Percentiles rank a stretch among this genome's conserved stretches.
These are phyloP conservation scores for Linurgus olivaceus DNA, from an alignment of 2,797 vertebrate species.

Conservation along the genomic window DNA sequence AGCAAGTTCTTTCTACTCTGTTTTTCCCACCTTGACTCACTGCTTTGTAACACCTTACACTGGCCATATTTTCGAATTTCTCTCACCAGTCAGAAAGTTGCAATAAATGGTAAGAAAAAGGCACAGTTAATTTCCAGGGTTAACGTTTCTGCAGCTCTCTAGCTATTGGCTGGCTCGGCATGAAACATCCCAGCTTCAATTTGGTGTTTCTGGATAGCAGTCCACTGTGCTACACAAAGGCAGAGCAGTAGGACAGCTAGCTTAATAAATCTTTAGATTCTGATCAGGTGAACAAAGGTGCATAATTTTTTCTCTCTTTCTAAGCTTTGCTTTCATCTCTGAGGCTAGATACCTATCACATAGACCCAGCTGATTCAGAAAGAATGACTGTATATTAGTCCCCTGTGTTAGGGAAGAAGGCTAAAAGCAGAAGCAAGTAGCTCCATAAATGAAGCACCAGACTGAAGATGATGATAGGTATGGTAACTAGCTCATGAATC, in stretches of 20 bases:
- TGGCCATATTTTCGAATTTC: background rate
- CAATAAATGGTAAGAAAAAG: background rate
- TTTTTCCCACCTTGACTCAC: background rate
- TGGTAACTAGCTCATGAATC: background rate
- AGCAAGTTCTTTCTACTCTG: background rate
- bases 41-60: background rate
- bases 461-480: background rate
- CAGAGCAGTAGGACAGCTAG: background rate
- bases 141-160: background rate
- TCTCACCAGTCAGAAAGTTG: background rate
- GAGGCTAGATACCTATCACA: background rate
- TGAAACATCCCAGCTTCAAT: accelerated
- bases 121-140: background rate
- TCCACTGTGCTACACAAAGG: background rate
- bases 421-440: background rate
- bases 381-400: background rate
- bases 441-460: background rate
- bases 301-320: background rate
- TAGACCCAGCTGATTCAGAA: background rate
- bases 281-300: background rate
- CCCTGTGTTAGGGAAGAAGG: background rate
- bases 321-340: background rate
- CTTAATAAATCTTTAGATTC: background rate
- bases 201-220: background rate
- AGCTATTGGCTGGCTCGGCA: background rate